Evolutionary conservation across 1,140 invertebrate genomes (phyloP).

Genomic region (Thereuonema tuberculata): DNA sequence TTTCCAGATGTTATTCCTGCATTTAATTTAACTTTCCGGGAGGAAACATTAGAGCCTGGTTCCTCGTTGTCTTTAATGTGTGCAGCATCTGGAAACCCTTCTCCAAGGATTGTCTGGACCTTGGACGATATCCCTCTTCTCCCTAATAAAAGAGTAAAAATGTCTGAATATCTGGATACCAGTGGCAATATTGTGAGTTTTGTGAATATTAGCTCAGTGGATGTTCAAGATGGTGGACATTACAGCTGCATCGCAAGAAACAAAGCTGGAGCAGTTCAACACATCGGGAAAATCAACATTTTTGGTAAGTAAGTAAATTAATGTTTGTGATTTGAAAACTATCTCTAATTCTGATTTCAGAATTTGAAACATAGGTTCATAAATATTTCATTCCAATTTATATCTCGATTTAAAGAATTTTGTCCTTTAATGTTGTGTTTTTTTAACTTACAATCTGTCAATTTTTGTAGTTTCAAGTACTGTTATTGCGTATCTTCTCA

Average conservation of each 20-base stretch:
- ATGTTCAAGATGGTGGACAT: conserved; percentile 2
- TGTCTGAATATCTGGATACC: background rate
- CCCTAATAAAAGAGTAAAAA: background rate
- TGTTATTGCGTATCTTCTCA: too few relatives aligned
- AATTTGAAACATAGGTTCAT: too few relatives aligned
- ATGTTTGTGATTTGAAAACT: too few relatives aligned
- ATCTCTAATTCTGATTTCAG: too few relatives aligned
- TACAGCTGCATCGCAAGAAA: background rate
- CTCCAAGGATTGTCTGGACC: background rate
- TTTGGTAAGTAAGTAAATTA: background rate
- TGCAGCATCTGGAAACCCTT: background rate
- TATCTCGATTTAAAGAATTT: too few relatives aligned
- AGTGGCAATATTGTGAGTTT: background rate
- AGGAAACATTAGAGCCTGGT: background rate
- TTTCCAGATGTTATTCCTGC: background rate
- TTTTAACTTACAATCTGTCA: too few relatives aligned
- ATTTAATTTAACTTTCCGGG: background rate
- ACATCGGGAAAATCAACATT: background rate
- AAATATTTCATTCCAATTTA: too few relatives aligned
- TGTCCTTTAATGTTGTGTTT: too few relatives aligned
- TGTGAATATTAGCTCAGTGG: background rate
- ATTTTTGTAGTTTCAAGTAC: too few relatives aligned
- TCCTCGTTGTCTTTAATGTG: background rate
- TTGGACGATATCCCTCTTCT: background rate
- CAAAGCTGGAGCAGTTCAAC: background rate